A percentile compares a stretch with the other conserved stretches of the same genome.
Conservation (phyloP, 2,113 vertebrate species). For the Dromaius novaehollandiae region DNA sequence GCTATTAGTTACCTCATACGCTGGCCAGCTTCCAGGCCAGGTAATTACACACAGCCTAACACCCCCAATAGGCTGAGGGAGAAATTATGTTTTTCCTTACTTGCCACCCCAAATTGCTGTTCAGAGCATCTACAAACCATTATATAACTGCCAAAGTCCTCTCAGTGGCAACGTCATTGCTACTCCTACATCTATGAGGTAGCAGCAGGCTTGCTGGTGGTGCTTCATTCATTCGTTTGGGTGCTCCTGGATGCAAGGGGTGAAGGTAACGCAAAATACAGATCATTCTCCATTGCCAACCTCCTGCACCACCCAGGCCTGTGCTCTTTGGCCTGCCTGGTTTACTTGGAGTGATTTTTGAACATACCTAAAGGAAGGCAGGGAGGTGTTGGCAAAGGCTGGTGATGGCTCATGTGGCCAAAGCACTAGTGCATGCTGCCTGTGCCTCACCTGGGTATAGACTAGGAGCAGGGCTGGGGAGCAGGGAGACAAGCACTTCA, state of each 20-base stretch:
- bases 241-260: not conserved
- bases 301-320: not conserved
- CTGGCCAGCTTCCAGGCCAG: not conserved
- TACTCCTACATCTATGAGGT: not conserved
- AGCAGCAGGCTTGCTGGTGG: not conserved
- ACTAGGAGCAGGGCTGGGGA: not conserved
- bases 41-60: not conserved
- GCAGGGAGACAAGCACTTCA: accelerated
- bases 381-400: not conserved
- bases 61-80: not conserved
- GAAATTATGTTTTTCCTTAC: not conserved
- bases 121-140: not conserved
- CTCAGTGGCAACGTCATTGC: not conserved
- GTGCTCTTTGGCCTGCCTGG: not conserved
- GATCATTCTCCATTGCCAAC: accelerated
- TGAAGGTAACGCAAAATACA: not conserved
- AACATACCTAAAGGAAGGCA: accelerated
- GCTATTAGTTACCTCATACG: not conserved
- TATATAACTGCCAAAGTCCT: not conserved
- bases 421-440: not conserved
- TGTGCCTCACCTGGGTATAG: not conserved
- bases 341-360: not conserved
- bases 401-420: not conserved
- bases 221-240: not conserved
- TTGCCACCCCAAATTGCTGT: not conserved